Conservation (phyloP, 2,888 invertebrate species). For the Anoncus sp. region DNA sequence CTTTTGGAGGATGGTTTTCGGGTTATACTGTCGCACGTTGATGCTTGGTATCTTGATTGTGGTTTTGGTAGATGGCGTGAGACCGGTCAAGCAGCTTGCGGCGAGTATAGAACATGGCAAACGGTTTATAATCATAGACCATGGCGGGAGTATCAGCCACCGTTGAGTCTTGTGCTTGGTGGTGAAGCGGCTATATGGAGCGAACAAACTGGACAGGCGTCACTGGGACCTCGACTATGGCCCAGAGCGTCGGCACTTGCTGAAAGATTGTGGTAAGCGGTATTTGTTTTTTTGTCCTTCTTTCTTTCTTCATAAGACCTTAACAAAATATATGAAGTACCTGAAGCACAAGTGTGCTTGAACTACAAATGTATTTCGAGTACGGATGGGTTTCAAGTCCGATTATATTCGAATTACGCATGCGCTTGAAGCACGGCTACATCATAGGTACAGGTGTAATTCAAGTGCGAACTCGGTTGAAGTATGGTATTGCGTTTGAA, state of each 20-base stretch:
- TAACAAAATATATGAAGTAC: too few relatives aligned
- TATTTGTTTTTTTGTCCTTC: conserved; percentile 1
- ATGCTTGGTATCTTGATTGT: conserved; percentile 95
- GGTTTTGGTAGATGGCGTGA: conserved; percentile 95
- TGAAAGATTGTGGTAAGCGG: conserved; percentile 88
- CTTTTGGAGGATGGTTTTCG: conserved; percentile 91
- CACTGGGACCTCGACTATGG: conserved; percentile 92
- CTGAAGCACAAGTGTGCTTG: neutral
- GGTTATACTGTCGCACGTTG: conserved; percentile 92
- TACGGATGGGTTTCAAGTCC: too few relatives aligned
- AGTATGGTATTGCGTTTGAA: too few relatives aligned
- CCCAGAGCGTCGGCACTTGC: conserved; percentile 92
- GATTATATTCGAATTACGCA: too few relatives aligned
- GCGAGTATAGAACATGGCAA: conserved; percentile 95
- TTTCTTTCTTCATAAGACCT: conserved; percentile 10
- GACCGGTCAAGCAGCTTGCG: conserved; percentile 93
- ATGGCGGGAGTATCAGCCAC: conserved; percentile 85
- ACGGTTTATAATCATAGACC: conserved; percentile 93
- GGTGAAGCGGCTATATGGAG: conserved; percentile 94
- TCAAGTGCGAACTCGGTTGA: too few relatives aligned
- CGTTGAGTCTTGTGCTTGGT: conserved; percentile 85
- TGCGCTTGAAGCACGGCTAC: neutral
- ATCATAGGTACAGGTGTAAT: too few relatives aligned
- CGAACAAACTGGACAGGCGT: conserved; percentile 91
- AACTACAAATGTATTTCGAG: too few relatives aligned